phyloP scores from a whole-genome alignment of 2,888 invertebrate species.

The Cataglyphis altisquamis region DNA sequence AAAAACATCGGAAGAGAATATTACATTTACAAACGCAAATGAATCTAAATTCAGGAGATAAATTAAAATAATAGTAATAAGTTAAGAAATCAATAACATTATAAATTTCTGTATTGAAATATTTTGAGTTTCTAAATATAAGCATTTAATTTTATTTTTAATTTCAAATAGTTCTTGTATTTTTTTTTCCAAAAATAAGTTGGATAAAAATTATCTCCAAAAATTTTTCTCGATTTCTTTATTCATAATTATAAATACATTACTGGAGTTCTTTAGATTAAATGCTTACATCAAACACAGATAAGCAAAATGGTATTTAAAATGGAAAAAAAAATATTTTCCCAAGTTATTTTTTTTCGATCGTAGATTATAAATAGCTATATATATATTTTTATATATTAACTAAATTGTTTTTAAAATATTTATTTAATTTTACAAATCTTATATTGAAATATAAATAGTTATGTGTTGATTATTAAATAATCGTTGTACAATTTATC shows the following conservation, averaged over 20 bases:
- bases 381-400: not conserved
- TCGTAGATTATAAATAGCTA: not conserved
- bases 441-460: not conserved
- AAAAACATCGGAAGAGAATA: not conserved
- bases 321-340: not conserved
- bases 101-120: not conserved
- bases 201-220: not conserved
- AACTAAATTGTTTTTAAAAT: no score
- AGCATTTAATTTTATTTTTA: not conserved
- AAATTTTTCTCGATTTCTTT: not conserved
- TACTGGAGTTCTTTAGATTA: no score
- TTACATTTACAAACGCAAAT: not conserved
- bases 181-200: not conserved
- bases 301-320: no score
- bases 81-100: not conserved
- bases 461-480: not conserved
- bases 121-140: constrained; percentile 1
- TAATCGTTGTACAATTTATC: not conserved
- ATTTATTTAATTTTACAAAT: not conserved
- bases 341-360: not conserved
- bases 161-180: not conserved
- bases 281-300: no score
- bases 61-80: not conserved
- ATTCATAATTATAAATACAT: not conserved
- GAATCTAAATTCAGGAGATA: not conserved